Base-by-base conservation (phyloP, 2,113 vertebrate genomes). In the Tragelaphus strepsiceros region DNA sequence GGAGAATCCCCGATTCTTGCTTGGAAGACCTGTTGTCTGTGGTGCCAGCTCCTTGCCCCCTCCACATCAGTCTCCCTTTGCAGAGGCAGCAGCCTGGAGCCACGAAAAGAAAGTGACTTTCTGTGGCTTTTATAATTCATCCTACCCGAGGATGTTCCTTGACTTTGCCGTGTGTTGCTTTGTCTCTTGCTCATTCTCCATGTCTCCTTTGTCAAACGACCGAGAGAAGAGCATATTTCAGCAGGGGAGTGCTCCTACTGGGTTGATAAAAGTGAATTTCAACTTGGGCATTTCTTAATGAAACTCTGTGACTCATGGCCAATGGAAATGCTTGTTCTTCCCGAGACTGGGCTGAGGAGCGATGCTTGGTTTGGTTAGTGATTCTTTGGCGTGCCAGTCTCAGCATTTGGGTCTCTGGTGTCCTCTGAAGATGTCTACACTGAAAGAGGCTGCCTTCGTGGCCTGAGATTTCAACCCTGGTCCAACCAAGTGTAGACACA, bases 201-300 rank as follows among this genome's bases (percentile, higher is more conserved):
- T 61, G 56, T 92, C 51, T 56, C 22, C 51, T 94, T 97, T 88
- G n/a, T 89, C 94, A 46, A 12, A 94, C 19, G 56, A 94, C 71
- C 71, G 17, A 95, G 62, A 88, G 58, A 97, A 93, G 28, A 88
- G 78, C 11, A 5, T 94, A 51, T 89, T 78, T 97, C 80, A 67
- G 51, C 78, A 80, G 58, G 78, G 39, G 46, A 43, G 49, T 15
- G 5, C 58, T 97, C 84, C 88, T 26, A 0, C 28, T 39, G 32
- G 64, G 54, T 64, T 81, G 71, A 59, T 58, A 61, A 83, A 91
- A 71, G 67, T 78, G n/a, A 94, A 82, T 82, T 97, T 90, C 86
- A 64, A 9, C 74, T 39, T 90, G 49, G 54, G 6, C 28, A 13
- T 92, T 92, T 90, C 67, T 88, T 53, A 88, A 58, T 49, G 85